A percentile compares a stretch with the other conserved stretches of the same genome.
These are phyloP conservation scores for Tenthredo mesomela DNA, from an alignment of 2,888 invertebrate genomes.

Conservation along the genomic window DNA sequence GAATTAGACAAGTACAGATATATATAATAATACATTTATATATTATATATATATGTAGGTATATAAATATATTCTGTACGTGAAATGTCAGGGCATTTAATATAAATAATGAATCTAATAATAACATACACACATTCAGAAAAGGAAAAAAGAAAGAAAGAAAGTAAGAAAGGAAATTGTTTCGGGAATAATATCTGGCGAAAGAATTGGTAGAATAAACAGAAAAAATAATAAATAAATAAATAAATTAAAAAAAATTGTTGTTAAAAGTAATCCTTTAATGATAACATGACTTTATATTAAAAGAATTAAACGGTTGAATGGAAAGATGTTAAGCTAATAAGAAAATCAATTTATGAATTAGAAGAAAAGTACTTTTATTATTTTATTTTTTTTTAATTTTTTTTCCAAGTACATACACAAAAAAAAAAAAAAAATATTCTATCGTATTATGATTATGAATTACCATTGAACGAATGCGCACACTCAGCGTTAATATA, in stretches of 20 bases:
- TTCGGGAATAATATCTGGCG: constrained; percentile 7
- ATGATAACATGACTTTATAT: constrained; percentile 23
- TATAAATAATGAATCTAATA: not conserved
- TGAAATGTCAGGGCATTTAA: constrained; percentile 22
- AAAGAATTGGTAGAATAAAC: not conserved
- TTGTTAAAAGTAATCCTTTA: constrained; percentile 26
- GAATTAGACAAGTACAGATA: not conserved
- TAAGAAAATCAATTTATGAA: not conserved
- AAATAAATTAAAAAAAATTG: constrained; percentile 25
- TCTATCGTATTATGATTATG: constrained; percentile 15
- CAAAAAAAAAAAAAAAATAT: not conserved
- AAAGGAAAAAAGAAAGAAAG: not conserved
- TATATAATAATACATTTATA: no score
- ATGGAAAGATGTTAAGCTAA: constrained; percentile 24
- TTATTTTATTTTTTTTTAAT: not conserved
- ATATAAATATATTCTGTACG: not conserved
- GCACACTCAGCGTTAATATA: constrained; percentile 20
- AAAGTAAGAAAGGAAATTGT: not conserved
- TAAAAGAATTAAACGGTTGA: constrained; percentile 7
- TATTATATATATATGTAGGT: no score
- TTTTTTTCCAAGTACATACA: not conserved
- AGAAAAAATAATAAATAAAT: not conserved
- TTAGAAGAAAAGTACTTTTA: not conserved
- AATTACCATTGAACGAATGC: constrained; percentile 31
- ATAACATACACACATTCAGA: not conserved